Evolutionary conservation across 2,797 vertebrate genomes (phyloP).

Genomic region (Remorina albescens): DNA sequence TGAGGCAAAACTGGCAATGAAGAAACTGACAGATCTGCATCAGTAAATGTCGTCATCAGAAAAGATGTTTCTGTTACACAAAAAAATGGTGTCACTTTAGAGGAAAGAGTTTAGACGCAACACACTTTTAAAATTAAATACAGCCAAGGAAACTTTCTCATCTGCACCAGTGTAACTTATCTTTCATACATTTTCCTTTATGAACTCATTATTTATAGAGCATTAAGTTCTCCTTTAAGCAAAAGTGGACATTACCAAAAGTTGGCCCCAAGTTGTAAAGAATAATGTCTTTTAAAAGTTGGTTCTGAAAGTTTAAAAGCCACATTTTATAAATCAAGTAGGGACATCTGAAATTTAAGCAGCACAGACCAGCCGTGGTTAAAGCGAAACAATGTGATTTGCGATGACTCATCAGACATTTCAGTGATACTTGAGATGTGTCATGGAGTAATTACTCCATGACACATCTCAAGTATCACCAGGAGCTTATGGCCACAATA

Average conservation of each 20-base stretch:
- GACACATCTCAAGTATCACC: no score
- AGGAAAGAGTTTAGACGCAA: neutral
- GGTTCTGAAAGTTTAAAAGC: constrained; percentile 12
- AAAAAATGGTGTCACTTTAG: neutral
- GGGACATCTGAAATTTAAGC: constrained; percentile 1
- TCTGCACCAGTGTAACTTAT: neutral
- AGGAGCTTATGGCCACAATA: neutral
- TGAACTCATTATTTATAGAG: neutral
- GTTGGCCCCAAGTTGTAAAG: constrained; percentile 42
- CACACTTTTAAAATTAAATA: neutral
- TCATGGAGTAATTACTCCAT: neutral
- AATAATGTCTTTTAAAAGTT: constrained; percentile 38
- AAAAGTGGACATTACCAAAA: neutral
- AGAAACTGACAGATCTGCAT: neutral
- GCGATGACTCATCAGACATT: neutral
- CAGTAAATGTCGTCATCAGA: neutral
- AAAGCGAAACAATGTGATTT: neutral
- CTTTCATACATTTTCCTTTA: no score
- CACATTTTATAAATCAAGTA: constrained; percentile 27
- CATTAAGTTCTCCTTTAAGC: neutral
- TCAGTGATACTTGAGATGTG: neutral
- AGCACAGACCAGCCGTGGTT: neutral
- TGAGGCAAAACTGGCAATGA: neutral
- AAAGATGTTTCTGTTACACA: neutral
- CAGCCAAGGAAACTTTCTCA: neutral